Evolutionary conservation across 2,888 invertebrate species (phyloP), one percentile per base, ranked within the genome.

Genomic region (Sarcophaga rosellei): DNA sequence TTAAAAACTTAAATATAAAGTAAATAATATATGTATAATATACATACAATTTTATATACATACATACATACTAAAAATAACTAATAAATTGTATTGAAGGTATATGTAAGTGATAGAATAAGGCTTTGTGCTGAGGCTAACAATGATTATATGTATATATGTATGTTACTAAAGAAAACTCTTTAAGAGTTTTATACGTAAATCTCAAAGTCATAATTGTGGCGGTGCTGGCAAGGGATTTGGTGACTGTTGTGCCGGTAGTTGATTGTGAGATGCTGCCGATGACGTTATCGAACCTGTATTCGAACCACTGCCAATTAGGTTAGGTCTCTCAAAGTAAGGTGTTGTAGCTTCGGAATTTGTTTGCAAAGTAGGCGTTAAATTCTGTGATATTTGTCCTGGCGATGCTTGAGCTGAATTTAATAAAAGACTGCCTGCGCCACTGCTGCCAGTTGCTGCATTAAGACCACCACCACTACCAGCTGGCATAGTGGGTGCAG

Each of bases 141-240:
- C 10, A 44, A 12, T 17, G 53, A 17, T 53, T 23, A 66, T 5
- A 35, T 2, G 21, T 63, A 25, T 63, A 2, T 47, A 47, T 53
- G 17, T 4, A 5, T 66, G 35, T 76, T 81, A 81, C 85, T 91
- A 91, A 53, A 91, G 91, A 85, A 93, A 93, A 90, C 93, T 93
- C 90, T 92, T 93, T 88, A 92, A 92, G 89, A 93, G 90, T 88
- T 93, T 90, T 78, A 92, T 92, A 59, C 93, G 91, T 85, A 93
- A 90, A 89, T 93, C 92, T 93, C 93, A 93, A 88, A 93, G 93
- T 93, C 93, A 93, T 93, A 93, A 93, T 88, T 93, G 93, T 20
- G 92, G 92, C 88, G 92, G 91, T 20, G 88, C 89, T 53, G 90
- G 87, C 21, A 89, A 89, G 85, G 90, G 89, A 20, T 88, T 88